phyloP scores from a whole-genome alignment of 2,888 invertebrate genomes.

The Malthinus flaveolus region DNA sequence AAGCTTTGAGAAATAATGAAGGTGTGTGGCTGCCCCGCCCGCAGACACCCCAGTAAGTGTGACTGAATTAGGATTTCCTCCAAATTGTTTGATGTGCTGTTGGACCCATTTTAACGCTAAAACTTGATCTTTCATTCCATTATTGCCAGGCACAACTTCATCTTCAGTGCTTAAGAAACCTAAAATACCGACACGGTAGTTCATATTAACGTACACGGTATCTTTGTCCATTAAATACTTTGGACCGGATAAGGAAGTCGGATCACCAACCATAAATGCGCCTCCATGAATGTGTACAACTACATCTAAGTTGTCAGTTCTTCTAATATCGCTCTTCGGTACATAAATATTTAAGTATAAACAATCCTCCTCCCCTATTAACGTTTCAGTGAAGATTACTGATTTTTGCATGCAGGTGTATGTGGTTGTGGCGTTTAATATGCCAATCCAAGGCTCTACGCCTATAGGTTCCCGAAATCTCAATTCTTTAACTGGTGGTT shows the following conservation, averaged over 20 bases:
- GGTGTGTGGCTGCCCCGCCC: slow-evolving; percentile 48
- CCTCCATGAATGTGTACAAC: slow-evolving; percentile 57
- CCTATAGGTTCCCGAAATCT: slow-evolving; percentile 36
- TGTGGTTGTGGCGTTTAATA: slow-evolving; percentile 36
- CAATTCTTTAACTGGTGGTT: slow-evolving; percentile 39
- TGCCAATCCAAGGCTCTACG: too few relatives aligned
- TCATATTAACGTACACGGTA: slow-evolving; percentile 45
- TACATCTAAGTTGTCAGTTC: slow-evolving; percentile 52
- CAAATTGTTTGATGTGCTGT: slow-evolving; percentile 47
- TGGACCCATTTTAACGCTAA: slow-evolving; percentile 48
- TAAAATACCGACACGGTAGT: slow-evolving; percentile 46
- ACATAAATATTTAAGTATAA: slow-evolving; percentile 66
- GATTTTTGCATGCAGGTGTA: slow-evolving; percentile 40
- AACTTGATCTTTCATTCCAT: slow-evolving; percentile 50
- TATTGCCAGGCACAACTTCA: slow-evolving; percentile 47
- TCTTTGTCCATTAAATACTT: slow-evolving; percentile 52
- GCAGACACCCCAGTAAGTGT: slow-evolving; percentile 49
- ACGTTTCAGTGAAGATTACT: slow-evolving; percentile 20
- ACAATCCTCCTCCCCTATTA: slow-evolving; percentile 67
- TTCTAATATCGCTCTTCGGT: slow-evolving; percentile 54
- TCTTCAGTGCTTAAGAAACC: slow-evolving; percentile 51
- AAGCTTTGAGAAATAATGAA: slow-evolving; percentile 47
- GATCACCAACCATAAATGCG: slow-evolving; percentile 53
- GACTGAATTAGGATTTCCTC: slow-evolving; percentile 49
- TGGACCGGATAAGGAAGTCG: slow-evolving; percentile 53